phyloP scores from a whole-genome alignment of 2,888 invertebrate species.

The Oligia fasciuncula region DNA sequence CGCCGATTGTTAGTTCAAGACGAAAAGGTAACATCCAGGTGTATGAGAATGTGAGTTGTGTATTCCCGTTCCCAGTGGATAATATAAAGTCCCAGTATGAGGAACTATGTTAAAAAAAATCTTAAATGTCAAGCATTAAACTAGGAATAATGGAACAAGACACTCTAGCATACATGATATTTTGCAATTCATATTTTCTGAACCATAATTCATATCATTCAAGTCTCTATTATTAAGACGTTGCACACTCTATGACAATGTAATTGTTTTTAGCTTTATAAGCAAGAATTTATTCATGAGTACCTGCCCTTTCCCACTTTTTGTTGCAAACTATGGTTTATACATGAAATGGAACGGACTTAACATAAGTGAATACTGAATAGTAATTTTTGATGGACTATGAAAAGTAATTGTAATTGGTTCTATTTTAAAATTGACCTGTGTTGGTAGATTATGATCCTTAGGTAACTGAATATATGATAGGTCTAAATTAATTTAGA shows the following conservation, averaged over 20 bases:
- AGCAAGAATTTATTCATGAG: constrained; percentile 43
- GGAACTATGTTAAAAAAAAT: neutral
- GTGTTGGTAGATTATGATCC: neutral
- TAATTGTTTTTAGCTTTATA: constrained; percentile 46
- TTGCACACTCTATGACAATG: constrained; percentile 40
- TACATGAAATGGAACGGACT: constrained; percentile 33
- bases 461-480: fast-evolving
- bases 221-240: constrained; percentile 48
- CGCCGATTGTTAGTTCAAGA: neutral
- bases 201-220: constrained; percentile 32
- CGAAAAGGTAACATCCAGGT: neutral
- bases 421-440: neutral
- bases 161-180: neutral
- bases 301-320: constrained; percentile 45
- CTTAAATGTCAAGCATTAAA: neutral
- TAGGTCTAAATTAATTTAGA: neutral
- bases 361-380: constrained; percentile 16
- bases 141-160: neutral
- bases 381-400: constrained; percentile 36
- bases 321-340: constrained; percentile 36
- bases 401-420: constrained; percentile 20
- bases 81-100: neutral
- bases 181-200: constrained; percentile 23
- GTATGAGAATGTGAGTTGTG: neutral
- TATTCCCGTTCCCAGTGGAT: neutral